phyloP scores from a whole-genome alignment of 2,113 vertebrate genomes.

The Chaetodon auriga region DNA sequence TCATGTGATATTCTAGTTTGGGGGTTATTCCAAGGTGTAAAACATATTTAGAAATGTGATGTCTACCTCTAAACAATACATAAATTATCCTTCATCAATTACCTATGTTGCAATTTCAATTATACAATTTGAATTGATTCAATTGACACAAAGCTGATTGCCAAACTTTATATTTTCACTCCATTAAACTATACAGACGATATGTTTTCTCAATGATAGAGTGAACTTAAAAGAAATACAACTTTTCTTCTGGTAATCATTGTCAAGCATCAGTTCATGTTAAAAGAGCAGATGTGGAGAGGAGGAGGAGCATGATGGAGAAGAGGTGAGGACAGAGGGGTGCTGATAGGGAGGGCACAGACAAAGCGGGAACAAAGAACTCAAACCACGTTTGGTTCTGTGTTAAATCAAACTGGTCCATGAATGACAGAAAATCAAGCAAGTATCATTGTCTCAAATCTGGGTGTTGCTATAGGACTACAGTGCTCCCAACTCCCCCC shows the following conservation, averaged over 20 bases:
- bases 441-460: slow-evolving; percentile 32
- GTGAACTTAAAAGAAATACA: slow-evolving; percentile 61
- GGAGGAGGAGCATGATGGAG: slow-evolving; percentile 6
- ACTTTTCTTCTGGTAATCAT: slow-evolving; percentile 54
- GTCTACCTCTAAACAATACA: background rate
- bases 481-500: background rate
- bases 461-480: background rate
- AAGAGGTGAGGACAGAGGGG: slow-evolving; percentile 8
- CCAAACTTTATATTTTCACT: slow-evolving; percentile 36
- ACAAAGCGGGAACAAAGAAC: background rate
- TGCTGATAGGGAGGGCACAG: background rate
- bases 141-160: slow-evolving; percentile 20
- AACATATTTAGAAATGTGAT: background rate
- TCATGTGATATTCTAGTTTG: background rate
- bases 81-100: background rate
- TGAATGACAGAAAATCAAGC: slow-evolving; percentile 2
- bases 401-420: background rate
- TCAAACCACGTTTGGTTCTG: background rate
- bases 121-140: slow-evolving; percentile 24
- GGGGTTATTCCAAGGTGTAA: background rate
- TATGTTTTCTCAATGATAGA: slow-evolving; percentile 42
- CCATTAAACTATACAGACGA: slow-evolving; percentile 54
- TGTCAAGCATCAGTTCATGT: slow-evolving; percentile 66
- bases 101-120: background rate
- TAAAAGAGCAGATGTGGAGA: slow-evolving; percentile 27